Evolutionary conservation across 2,113 vertebrate species (phyloP).

Genomic region (Sapayoa aenigma): DNA sequence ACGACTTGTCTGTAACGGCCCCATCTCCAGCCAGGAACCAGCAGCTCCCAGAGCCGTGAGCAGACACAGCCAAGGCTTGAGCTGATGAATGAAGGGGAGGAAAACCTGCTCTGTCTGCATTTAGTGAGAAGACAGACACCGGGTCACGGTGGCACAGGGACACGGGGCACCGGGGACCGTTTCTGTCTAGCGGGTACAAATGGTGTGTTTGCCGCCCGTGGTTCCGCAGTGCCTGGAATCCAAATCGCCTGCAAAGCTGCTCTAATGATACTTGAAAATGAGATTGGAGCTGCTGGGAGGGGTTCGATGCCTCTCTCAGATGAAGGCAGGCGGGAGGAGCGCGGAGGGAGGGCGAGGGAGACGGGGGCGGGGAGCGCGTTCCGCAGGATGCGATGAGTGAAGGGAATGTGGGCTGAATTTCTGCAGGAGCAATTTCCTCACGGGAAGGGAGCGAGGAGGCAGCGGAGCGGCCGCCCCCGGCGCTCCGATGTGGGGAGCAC

Average conservation of each 20-base stretch:
- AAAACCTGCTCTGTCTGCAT: not conserved
- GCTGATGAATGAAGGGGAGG: not conserved
- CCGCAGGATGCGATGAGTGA: not conserved
- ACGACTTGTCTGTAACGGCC: accelerated
- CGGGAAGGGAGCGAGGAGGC: not conserved
- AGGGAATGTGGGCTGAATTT: constrained; percentile 4
- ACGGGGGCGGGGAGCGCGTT: not conserved
- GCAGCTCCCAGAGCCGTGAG: not conserved
- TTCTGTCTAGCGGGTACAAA: not conserved
- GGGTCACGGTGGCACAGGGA: accelerated
- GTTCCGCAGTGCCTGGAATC: not conserved
- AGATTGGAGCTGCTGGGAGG: not conserved
- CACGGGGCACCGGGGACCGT: not conserved
- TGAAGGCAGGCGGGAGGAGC: not conserved
- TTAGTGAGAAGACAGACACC: not conserved
- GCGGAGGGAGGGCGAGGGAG: not conserved
- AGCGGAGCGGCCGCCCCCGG: not conserved
- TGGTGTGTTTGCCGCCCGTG: not conserved
- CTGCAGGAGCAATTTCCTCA: constrained; percentile 6
- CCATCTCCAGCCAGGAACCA: not conserved
- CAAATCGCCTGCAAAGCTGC: not conserved
- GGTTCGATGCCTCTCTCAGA: not conserved
- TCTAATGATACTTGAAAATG: not conserved
- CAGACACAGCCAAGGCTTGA: not conserved
- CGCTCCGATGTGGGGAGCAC: accelerated